Base-by-base conservation (phyloP, 2,888 invertebrate species). In the Cotesia congregata region DNA sequence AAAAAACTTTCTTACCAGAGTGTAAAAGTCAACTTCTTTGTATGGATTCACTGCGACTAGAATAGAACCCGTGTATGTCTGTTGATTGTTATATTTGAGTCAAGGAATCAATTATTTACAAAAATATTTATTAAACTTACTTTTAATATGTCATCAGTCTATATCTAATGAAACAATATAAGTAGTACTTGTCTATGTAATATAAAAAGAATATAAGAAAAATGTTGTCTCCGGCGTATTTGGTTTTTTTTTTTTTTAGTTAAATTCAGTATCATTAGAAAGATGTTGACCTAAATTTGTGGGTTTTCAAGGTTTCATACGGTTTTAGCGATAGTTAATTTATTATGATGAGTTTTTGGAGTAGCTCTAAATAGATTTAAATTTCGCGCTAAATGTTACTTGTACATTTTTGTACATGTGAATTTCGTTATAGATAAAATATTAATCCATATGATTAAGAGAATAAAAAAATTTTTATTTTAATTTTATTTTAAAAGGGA, bases 61-160 rank as follows among this genome's bases (percentile, higher is more conserved):
- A 90, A 97, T 97, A 78, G 96, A 95, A 83, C 97, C 97, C 76
- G 97, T 96, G 91, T 97, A 97, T 78, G 97, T 97, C 97, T 97
- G 92, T 88, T 67, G 41, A 69, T 75, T 70, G 75, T 75, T 61
- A 74, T 77, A 68, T 77, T 12, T 70, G 72, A 75, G 77, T 80
- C 62, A 81, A 81, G 80, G 77, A 71, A 74, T 62, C 41, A 61
- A 72, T 30, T n/a, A 17, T 67, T 60, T 60, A 15, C 5, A 0
- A 6, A 0, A 6, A 69, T 39, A 75, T 61, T 40, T 30, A 65
- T n/a, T 30, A 60, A 59, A 70, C 17, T 15, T 5, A 60, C 59
- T 50, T 15, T 40, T 6, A 9, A 7, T 67, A 50, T 12, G 12
- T 50, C 50, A 50, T 7, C 50, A 50, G 12, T 50, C 50, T 50